Percentiles rank a stretch among this genome's conserved stretches.
Evolutionary conservation across 2,113 vertebrate species (phyloP).

Genomic region (Ictalurus furcatus): DNA sequence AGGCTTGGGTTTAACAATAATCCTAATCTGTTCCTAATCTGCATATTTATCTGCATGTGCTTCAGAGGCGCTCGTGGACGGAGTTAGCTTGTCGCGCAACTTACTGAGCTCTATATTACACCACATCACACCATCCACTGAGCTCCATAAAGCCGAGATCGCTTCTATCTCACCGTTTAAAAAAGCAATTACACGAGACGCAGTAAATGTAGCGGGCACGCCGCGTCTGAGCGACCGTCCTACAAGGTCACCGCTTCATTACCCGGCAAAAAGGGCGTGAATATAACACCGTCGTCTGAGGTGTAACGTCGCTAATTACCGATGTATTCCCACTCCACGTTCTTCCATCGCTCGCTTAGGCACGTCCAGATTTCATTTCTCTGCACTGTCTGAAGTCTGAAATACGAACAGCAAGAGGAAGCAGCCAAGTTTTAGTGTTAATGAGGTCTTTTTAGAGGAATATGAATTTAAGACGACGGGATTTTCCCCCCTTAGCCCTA

Average conservation of each 20-base stretch:
- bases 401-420: background rate
- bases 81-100: background rate
- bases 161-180: slow-evolving; percentile 27
- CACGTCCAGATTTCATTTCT: background rate
- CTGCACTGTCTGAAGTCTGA: background rate
- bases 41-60: background rate
- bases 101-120: slow-evolving; percentile 19
- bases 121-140: background rate
- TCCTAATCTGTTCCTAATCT: background rate
- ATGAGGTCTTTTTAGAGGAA: background rate
- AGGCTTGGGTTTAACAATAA: background rate
- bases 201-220: slow-evolving; percentile 39
- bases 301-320: slow-evolving; percentile 6
- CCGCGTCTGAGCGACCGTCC: slow-evolving; percentile 32
- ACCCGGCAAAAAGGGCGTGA: slow-evolving; percentile 8
- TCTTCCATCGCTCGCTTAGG: background rate
- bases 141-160: slow-evolving; percentile 28
- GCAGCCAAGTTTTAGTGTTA: background rate
- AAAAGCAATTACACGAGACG: slow-evolving; percentile 34
- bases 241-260: slow-evolving; percentile 36
- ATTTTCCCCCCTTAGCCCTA: background rate
- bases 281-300: background rate
- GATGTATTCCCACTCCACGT: background rate
- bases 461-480: background rate
- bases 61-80: background rate